These are phyloP conservation scores for Bungarus multicinctus DNA, from an alignment of 2,113 vertebrate genomes.

Conservation along the genomic window DNA sequence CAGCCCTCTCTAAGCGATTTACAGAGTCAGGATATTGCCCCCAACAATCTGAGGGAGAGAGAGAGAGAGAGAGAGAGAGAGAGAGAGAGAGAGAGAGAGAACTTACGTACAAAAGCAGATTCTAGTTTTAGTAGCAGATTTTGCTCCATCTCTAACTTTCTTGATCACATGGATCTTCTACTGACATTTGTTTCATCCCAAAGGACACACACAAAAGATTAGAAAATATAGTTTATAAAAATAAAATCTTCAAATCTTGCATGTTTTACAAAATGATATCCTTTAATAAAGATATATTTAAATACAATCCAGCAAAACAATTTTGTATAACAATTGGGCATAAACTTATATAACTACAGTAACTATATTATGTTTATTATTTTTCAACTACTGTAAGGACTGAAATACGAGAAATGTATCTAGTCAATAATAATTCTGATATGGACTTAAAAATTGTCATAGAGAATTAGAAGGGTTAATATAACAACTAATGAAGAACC, in stretches of 20 bases:
- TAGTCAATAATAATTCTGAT: not conserved
- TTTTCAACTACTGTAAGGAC: not conserved
- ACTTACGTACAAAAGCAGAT: not conserved
- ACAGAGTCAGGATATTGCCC: no score
- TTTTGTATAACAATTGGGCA: not conserved
- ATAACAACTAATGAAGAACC: not conserved
- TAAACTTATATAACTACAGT: not conserved
- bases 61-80: no score
- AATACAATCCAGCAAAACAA: not conserved
- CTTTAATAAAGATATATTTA: not conserved
- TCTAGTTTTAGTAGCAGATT: not conserved
- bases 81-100: no score
- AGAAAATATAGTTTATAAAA: not conserved
- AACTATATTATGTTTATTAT: not conserved
- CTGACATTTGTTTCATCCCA: not conserved
- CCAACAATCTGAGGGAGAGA: no score
- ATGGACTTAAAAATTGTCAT: not conserved
- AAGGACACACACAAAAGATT: not conserved
- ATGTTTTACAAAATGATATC: not conserved
- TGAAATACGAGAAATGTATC: not conserved
- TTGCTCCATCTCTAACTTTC: not conserved
- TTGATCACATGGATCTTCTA: not conserved
- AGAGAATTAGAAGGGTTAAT: not conserved
- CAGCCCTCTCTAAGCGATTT: no score
- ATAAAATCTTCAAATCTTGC: not conserved